Conservation (phyloP, 2,113 vertebrate species). For the Chaetorhynchus papuensis region DNA sequence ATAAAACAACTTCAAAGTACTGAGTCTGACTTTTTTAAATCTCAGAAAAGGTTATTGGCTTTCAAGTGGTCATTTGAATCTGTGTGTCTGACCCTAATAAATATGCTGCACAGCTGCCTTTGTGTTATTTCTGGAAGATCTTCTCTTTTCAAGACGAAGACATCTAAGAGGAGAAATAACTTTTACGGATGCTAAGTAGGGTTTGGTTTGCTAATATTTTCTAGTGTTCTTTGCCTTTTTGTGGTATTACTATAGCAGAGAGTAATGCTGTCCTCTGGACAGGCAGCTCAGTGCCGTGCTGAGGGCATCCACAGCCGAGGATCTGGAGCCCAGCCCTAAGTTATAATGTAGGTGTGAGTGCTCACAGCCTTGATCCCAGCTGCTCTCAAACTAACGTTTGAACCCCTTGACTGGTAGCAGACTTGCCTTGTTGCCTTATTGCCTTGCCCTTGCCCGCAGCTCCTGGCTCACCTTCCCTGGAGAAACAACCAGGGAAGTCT, state of each 20-base stretch:
- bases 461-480: accelerated
- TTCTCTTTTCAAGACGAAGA: not conserved
- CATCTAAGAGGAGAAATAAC: not conserved
- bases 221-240: not conserved
- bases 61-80: not conserved
- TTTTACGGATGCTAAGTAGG: not conserved
- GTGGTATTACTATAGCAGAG: not conserved
- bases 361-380: not conserved
- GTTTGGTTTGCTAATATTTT: not conserved
- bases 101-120: not conserved
- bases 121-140: not conserved
- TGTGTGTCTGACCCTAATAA: not conserved
- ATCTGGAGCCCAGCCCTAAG: not conserved
- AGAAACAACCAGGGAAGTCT: not conserved
- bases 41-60: not conserved
- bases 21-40: not conserved
- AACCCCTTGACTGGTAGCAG: not conserved
- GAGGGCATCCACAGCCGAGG: not conserved
- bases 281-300: not conserved
- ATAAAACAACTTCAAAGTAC: not conserved
- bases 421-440: not conserved
- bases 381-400: not conserved
- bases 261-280: not conserved
- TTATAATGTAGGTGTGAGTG: accelerated
- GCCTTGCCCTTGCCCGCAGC: not conserved